Percentiles rank a stretch among this genome's conserved stretches.
Evolutionary conservation across 2,113 vertebrate species (phyloP).

Genomic region (Dolichallabes microphthalmus): DNA sequence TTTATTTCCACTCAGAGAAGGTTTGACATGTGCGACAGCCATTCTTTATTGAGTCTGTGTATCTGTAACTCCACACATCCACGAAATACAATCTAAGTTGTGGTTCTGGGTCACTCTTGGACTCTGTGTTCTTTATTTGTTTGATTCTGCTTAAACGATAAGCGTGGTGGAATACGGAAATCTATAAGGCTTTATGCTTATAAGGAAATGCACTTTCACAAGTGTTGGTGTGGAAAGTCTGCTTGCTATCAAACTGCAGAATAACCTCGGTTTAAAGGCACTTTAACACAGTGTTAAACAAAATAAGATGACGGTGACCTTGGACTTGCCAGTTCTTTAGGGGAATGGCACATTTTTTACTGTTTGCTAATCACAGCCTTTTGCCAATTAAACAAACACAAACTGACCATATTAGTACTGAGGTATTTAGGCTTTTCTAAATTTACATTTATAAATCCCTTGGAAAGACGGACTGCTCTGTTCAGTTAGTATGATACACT

Average conservation of each 20-base stretch:
- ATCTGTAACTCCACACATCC: conserved; percentile 37
- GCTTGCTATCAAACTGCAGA: conserved; percentile 34
- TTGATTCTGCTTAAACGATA: conserved; percentile 45
- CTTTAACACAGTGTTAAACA: conserved; percentile 48
- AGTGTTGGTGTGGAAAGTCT: conserved; percentile 37
- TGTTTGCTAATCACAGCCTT: conserved; percentile 60
- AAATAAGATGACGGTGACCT: conserved; percentile 45
- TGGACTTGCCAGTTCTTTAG: conserved; percentile 19
- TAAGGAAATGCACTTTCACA: conserved; percentile 38
- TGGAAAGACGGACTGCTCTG: conserved; percentile 58
- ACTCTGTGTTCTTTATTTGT: conserved; percentile 51
- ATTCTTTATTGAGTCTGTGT: conserved; percentile 25
- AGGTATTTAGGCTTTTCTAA: conserved; percentile 58
- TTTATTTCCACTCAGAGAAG: conserved; percentile 52
- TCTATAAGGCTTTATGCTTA: conserved; percentile 49
- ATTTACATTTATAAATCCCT: conserved; percentile 58
- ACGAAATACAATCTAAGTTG: conserved; percentile 39
- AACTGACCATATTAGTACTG: conserved; percentile 72
- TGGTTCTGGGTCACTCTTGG: conserved; percentile 37
- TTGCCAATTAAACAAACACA: conserved; percentile 70
- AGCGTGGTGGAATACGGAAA: conserved; percentile 28
- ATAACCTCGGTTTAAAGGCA: conserved; percentile 42
- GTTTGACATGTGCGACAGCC: conserved; percentile 56
- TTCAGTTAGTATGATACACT: conserved; percentile 50
- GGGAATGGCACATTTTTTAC: conserved; percentile 62